Conservation (phyloP, 2,113 vertebrate genomes). For the Cynocephalus volans region DNA sequence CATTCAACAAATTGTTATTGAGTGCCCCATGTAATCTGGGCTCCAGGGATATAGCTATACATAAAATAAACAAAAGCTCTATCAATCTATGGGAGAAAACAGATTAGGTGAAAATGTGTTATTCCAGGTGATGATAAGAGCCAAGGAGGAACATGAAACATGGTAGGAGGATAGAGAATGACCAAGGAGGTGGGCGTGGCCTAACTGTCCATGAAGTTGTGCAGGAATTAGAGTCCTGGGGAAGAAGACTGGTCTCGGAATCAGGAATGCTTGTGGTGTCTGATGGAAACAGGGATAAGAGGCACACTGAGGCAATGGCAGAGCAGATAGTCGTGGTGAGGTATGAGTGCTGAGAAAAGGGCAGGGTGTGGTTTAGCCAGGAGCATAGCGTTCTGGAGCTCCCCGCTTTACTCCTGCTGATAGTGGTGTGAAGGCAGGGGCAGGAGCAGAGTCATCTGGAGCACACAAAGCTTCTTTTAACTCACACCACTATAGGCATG, state of each 20-base stretch:
- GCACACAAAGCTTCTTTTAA: not conserved
- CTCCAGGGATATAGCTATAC: not conserved
- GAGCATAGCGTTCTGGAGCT: not conserved
- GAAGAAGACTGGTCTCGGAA: not conserved
- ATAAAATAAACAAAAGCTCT: slow-evolving; percentile 2
- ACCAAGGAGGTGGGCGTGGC: not conserved
- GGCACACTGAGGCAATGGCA: too few species aligned
- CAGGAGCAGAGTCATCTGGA: not conserved
- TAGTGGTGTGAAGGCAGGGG: not conserved
- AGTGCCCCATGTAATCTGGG: not conserved
- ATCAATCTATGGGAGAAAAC: not conserved
- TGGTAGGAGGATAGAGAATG: not conserved
- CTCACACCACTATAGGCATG: not conserved
- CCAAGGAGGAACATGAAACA: not conserved
- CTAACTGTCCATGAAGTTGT: not conserved
- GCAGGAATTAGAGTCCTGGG: not conserved
- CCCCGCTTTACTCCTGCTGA: not conserved
- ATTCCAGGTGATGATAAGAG: not conserved
- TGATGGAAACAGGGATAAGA: too few species aligned
- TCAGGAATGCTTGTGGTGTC: not conserved
- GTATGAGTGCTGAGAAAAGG: not conserved
- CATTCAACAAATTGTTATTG: not conserved
- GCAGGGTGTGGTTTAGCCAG: not conserved
- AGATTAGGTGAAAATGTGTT: slow-evolving; percentile 5
- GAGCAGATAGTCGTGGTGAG: not conserved